These are phyloP conservation scores for Artibeus jamaicensis DNA, from an alignment of 2,797 vertebrate genomes.

Conservation along the genomic window DNA sequence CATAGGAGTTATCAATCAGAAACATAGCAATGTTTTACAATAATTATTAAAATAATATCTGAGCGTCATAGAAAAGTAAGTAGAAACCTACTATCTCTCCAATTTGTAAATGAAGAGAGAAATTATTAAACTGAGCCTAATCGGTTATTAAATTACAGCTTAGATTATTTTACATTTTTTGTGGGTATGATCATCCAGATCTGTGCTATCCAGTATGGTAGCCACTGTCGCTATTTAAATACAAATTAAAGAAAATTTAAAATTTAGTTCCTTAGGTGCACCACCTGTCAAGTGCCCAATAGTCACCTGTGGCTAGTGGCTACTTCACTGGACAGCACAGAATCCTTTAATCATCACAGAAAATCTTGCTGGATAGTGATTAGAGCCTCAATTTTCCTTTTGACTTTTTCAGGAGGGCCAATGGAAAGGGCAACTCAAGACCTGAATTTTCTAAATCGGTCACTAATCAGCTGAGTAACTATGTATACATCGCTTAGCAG, in stretches of 20 bases:
- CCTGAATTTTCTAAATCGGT: not conserved
- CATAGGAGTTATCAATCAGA: not conserved
- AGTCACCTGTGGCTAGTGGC: not conserved
- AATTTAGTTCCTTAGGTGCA: not conserved
- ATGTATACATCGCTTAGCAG: not conserved
- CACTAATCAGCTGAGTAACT: not conserved
- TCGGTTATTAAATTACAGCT: conserved; percentile 7
- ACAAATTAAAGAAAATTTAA: not conserved
- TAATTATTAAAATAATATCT: not conserved
- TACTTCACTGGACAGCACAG: not conserved
- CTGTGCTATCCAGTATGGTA: not conserved
- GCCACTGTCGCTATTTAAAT: not conserved
- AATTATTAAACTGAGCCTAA: not conserved
- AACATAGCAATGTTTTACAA: not conserved
- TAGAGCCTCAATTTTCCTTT: not conserved
- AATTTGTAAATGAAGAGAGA: not conserved
- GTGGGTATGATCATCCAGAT: not conserved
- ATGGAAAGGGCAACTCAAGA: not conserved
- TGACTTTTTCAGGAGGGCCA: not conserved
- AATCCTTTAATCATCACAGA: not conserved
- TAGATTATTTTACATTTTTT: conserved; percentile 19
- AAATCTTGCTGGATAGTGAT: not conserved
- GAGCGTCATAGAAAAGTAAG: not conserved
- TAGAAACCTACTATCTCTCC: not conserved
- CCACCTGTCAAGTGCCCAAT: not conserved